Evolutionary conservation across 2,888 invertebrate genomes (phyloP).

Genomic region (Rhaphigaster nebulosa): DNA sequence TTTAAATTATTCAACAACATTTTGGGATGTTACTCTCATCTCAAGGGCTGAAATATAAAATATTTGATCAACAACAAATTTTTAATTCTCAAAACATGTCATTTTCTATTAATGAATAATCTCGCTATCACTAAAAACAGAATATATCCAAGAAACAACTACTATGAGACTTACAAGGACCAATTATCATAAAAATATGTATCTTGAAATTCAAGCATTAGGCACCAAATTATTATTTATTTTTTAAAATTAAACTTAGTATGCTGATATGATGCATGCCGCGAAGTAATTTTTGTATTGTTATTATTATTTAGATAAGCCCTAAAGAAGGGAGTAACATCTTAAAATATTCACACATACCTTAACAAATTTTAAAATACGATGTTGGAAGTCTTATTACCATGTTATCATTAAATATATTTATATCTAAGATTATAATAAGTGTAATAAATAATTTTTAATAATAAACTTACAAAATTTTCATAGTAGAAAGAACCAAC

Average conservation of each 20-base stretch:
- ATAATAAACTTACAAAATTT: slow-evolving; percentile 87
- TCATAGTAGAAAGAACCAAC: slow-evolving; percentile 96
- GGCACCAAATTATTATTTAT: not conserved
- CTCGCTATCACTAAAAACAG: not conserved
- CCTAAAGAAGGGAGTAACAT: not conserved
- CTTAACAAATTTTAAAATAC: not conserved
- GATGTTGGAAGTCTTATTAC: not conserved
- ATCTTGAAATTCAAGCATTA: not conserved
- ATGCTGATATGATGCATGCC: too few relatives aligned
- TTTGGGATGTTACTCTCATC: not conserved
- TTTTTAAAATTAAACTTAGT: too few relatives aligned
- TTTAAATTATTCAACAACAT: not conserved
- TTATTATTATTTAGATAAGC: not conserved
- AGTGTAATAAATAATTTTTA: not conserved
- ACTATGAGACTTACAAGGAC: not conserved
- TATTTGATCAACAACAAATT: not conserved
- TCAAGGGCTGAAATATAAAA: not conserved
- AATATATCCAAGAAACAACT: not conserved
- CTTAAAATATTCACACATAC: not conserved
- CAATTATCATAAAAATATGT: not conserved
- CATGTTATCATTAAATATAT: not conserved
- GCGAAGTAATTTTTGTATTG: too few relatives aligned
- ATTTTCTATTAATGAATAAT: not conserved
- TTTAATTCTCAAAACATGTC: not conserved
- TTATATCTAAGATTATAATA: not conserved